These are phyloP conservation scores for Uria aalge DNA, from an alignment of 2,113 vertebrate genomes.

Conservation along the genomic window DNA sequence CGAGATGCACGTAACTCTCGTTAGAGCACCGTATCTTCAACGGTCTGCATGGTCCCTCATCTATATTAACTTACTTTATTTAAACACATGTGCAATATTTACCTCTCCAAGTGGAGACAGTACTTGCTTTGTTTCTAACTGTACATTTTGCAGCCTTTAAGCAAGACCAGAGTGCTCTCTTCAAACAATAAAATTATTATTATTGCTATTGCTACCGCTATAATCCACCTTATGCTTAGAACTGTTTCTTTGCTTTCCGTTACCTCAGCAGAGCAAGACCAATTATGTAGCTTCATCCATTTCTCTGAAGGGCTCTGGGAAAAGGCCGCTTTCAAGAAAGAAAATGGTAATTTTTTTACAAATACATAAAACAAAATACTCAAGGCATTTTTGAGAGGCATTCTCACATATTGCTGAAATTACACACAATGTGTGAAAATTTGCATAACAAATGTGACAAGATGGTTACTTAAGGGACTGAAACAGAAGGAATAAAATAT, in stretches of 20 bases:
- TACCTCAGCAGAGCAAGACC: conserved; percentile 59
- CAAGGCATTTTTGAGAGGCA: conserved; percentile 60
- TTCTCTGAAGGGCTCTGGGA: conserved; percentile 54
- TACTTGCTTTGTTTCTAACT: conserved; percentile 19
- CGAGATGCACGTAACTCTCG: conserved; percentile 5
- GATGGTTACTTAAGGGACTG: conserved; percentile 74
- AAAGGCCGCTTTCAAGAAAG: conserved; percentile 60
- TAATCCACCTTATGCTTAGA: conserved; percentile 18
- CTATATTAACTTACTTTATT: conserved; percentile 36
- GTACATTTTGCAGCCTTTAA: conserved; percentile 33
- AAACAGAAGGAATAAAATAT: conserved; percentile 73
- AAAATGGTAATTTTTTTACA: conserved; percentile 55
- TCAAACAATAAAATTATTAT: not conserved
- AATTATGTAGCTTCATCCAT: conserved; percentile 59
- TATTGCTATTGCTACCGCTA: not conserved
- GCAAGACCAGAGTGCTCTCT: not conserved
- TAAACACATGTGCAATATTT: conserved; percentile 24
- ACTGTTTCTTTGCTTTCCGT: conserved; percentile 55
- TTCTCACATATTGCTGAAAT: conserved; percentile 71
- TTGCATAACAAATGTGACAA: conserved; percentile 78
- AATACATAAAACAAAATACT: conserved; percentile 68
- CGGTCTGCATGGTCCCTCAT: conserved; percentile 12
- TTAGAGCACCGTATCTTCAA: not conserved
- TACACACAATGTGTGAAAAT: conserved; percentile 53
- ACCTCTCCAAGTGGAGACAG: not conserved